These are phyloP conservation scores for Craniophora ligustri DNA, from an alignment of 2,888 invertebrate species.

Conservation along the genomic window DNA sequence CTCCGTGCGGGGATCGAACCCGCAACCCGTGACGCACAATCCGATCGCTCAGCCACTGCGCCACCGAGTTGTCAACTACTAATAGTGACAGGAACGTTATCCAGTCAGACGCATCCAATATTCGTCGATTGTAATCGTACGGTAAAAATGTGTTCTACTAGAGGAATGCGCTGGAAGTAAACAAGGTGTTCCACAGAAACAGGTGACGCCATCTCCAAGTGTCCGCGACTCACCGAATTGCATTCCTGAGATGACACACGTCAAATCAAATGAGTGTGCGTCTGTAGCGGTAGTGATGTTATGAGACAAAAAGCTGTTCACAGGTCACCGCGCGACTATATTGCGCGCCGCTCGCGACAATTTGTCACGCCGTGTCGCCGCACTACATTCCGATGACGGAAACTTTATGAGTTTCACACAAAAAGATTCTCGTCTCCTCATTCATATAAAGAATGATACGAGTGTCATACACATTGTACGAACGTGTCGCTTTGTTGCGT, in stretches of 20 bases:
- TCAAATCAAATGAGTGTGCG: constrained; percentile 13
- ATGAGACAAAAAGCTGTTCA: constrained; percentile 7
- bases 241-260: constrained; percentile 28
- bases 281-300: constrained; percentile 10
- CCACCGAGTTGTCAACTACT: too few relatives aligned
- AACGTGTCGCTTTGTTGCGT: constrained; percentile 11
- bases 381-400: constrained; percentile 19
- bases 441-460: constrained; percentile 23
- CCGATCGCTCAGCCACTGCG: too few relatives aligned
- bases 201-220: constrained; percentile 1
- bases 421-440: constrained; percentile 35
- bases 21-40: too few relatives aligned
- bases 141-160: too few relatives aligned
- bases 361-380: constrained; percentile 8
- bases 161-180: background rate
- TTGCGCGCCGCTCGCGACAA: constrained; percentile 17
- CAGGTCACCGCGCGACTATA: constrained; percentile 35
- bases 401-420: constrained; percentile 39
- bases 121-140: too few relatives aligned
- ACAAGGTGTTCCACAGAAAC: background rate
- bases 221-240: constrained; percentile 20
- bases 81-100: too few relatives aligned
- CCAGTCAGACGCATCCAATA: too few relatives aligned
- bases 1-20: too few relatives aligned
- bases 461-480: constrained; percentile 10